Evolutionary conservation across 2,888 invertebrate species (phyloP), one percentile per base, ranked within the genome.

Genomic region (Emmelina monodactyla): DNA sequence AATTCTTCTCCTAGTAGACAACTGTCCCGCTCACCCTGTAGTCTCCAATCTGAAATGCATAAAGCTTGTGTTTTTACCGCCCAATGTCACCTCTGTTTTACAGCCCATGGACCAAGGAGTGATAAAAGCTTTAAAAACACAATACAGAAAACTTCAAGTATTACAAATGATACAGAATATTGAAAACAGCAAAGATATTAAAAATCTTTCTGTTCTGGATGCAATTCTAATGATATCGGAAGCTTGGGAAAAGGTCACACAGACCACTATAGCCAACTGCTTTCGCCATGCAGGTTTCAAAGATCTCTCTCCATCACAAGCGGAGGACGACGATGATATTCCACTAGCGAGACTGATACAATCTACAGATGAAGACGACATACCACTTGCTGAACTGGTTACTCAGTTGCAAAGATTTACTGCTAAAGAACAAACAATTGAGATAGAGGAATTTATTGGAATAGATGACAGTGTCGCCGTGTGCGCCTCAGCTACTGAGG

Each of bases 1-100:
- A 46, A 49, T 55, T 39, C 38, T 57, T 13, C 41, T 57, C 22
- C 42, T 58, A 42, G 44, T 55, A 12, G 55, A 56, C 45, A 54
- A 56, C 37, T 54, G 53, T 41, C 44, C 55, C 15, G 53, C 53
- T 28, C 54, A 55, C 42, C 42, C 47, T 31, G 28, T 32, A 31
- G 36, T 46, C 34, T 30, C 42, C 14, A 31, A 43, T 33, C 37
- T 53, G 13, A 41, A 42, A 32, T 42, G 40, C 39, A 43, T 55
- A 28, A 48, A 43, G 33, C 37, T 58, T 35, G 40, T 40, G 30
- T 45, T 45, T 34, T 40, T 53, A 41, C 46, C 32, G 15, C 36
- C 41, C 11, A 41, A 41, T 37, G 39, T 37, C 14, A 37, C 38
- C 12, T 37, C 37, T 38, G 37, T 41, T 11, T 31, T 41, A 22